Evolutionary conservation across 2,888 invertebrate species (phyloP), one percentile per base, ranked within the genome.

Genomic region (Pharmacophagus antenor): DNA sequence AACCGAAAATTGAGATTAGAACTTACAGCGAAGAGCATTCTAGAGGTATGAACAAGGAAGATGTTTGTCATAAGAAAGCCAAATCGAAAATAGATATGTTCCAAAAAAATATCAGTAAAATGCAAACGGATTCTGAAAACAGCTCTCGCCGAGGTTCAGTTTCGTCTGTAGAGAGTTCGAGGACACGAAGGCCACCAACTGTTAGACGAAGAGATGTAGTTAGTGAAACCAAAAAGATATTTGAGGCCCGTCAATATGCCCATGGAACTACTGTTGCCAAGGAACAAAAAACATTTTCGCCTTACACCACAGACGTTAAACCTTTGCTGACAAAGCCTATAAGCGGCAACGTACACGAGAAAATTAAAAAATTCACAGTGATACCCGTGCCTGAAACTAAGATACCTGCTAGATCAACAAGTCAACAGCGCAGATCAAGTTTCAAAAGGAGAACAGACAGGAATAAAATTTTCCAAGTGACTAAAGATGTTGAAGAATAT

Each of bases 11-110:
- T 31, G 86, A 88, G 75, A 88, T 91, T 27, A 82, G 85, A 65
- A 82, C 89, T 0, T 91, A 91, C 58, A 73, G 68, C 15, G 89
- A 85, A 71, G 84, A 85, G 62, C 82, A 82, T 61, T 77, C 75
- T 0, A 77, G 64, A 67, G 80, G 80, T n/a, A 76, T 77, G 68
- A 77, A 76, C 0, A 86, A 84, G 70, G 88, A 87, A 20, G 84
- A 88, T 73, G 81, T 91, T 7, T 90, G 87, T 62, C 82, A 85
- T 60, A 85, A 79, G 48, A 88, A 88, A 72, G 91, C 91, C 1
- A 90, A 86, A 70, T 77, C 80, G 0, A 88, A 87, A 68, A 91
- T 91, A 5, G 90, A 91, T 63, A 82, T 90, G 82, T 91, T 91
- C 58, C 91, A 91, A 78, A 89, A 86, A 65, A 85, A 88, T 60